A percentile compares a stretch with the other conserved stretches of the same genome.
These are phyloP conservation scores for Boloria euphrosyne DNA, from an alignment of 2,888 invertebrate species.

Conservation along the genomic window DNA sequence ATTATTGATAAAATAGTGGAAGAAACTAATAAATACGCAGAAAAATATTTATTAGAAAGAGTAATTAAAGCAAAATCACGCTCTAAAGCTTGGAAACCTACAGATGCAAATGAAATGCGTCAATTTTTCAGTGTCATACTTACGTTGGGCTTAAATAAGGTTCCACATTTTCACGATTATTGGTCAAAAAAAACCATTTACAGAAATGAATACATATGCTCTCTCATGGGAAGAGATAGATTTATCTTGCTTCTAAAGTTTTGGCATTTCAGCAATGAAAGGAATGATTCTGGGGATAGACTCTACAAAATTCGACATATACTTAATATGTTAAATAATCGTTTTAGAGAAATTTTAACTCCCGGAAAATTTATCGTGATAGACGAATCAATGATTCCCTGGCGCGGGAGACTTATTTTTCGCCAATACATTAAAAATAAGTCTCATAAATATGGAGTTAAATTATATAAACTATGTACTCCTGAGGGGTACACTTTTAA, in stretches of 20 bases:
- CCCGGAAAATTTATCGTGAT: constrained; percentile 20
- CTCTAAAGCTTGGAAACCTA: too few species aligned
- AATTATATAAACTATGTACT: constrained; percentile 37
- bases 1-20: too few species aligned
- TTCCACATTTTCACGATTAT: too few species aligned
- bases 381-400: constrained; percentile 43
- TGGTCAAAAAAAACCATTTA: too few species aligned
- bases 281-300: constrained; percentile 16
- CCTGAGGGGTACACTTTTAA: constrained; percentile 37
- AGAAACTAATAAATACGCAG: too few species aligned
- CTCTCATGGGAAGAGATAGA: constrained; percentile 17
- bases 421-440: constrained; percentile 51
- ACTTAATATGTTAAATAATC: constrained; percentile 20
- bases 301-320: constrained; percentile 24
- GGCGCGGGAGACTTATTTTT: constrained; percentile 46
- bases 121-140: too few species aligned
- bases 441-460: constrained; percentile 46
- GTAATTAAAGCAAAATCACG: too few species aligned
- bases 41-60: too few species aligned
- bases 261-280: constrained; percentile 10
- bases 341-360: constrained; percentile 11
- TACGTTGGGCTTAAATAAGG: too few species aligned
- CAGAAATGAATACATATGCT: constrained; percentile 25
- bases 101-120: too few species aligned
- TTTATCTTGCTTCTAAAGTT: constrained; percentile 19